Base-by-base conservation (phyloP, 2,888 invertebrate genomes). In the Cancer borealis region DNA sequence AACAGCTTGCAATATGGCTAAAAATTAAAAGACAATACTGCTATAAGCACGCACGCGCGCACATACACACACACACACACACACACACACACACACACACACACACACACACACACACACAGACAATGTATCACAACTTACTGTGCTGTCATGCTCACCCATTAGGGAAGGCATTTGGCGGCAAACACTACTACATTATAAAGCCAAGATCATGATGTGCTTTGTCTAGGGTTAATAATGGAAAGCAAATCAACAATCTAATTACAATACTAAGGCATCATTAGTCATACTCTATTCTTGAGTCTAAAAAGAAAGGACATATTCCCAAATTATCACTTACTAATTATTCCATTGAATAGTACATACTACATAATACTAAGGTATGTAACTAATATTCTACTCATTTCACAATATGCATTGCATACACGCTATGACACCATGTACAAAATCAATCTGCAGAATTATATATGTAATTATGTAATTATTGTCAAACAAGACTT, bases 21-120 rank as follows among this genome's bases (percentile, higher is more conserved):
- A 26, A 73, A 26, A 73, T 26, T 5, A 54, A 5, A 73, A 73
- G 5, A 26, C 73, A 73, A 5, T 1, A 73, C 6, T 4, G 73
- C 73, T 26, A 21, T 21, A 4, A 66, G 0, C 60, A 21, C 60
- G 12, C 60, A 73, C 73, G 26, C n/a, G 3, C n/a, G 5, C n/a
- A 73, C 73, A 73, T 39, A 66, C 60, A 21, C 60, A 66, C 60
- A 73, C 73, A 66, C 60, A 73, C 73, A n/a, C n/a, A 73, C 73
- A 73, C 39, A 66, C 60, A 21, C 60, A 66, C 60, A 73, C 73
- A 73, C n/a, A 26, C n/a, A n/a, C n/a, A 73, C 73, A 73, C 39
- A 39, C 39, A 39, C 39, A 54, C 54, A 54, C 54, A 66, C 60
- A 21, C 60, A 66, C 60, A 73, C 73, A 73, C n/a, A 26, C n/a